phyloP scores from a whole-genome alignment of 2,888 invertebrate genomes.

The Ormyrus thymus region DNA sequence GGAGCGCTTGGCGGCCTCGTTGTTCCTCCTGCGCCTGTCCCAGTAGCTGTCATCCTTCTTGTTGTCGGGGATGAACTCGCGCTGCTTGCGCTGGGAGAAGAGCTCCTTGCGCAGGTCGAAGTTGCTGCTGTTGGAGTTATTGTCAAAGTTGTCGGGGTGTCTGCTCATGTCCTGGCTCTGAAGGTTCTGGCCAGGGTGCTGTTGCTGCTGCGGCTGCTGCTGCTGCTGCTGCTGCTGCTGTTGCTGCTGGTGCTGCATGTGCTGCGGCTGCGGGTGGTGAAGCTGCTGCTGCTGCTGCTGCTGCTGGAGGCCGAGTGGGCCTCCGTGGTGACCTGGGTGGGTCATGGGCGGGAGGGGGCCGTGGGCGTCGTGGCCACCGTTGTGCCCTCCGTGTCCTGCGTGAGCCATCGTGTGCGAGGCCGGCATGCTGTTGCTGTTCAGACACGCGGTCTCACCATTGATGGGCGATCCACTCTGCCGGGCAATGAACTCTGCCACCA shows the following conservation, averaged over 20 bases:
- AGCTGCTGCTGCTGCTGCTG: slow-evolving; percentile 61
- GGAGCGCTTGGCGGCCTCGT: slow-evolving; percentile 97
- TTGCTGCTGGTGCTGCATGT: slow-evolving; percentile 59
- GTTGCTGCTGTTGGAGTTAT: slow-evolving; percentile 58
- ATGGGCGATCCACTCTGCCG: slow-evolving; percentile 83
- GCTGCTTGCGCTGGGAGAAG: slow-evolving; percentile 92
- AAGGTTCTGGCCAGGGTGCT: slow-evolving; percentile 65
- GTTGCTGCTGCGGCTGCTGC: slow-evolving; percentile 66
- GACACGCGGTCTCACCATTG: slow-evolving; percentile 81
- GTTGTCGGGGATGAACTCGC: slow-evolving; percentile 97
- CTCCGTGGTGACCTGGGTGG: slow-evolving; percentile 67
- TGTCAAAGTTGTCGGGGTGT: slow-evolving; percentile 56
- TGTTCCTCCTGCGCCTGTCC: slow-evolving; percentile 96
- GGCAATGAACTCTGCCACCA: slow-evolving; percentile 91
- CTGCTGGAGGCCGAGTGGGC: slow-evolving; percentile 63
- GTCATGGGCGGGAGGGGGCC: slow-evolving; percentile 70
- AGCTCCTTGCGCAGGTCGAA: slow-evolving; percentile 83
- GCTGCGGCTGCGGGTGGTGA: slow-evolving; percentile 59
- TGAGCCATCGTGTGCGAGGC: slow-evolving; percentile 73
- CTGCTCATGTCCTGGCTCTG: slow-evolving; percentile 73
- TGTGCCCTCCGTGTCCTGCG: slow-evolving; percentile 65
- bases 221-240: slow-evolving; percentile 62
- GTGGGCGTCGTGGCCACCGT: slow-evolving; percentile 66
- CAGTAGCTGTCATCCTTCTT: slow-evolving; percentile 98
- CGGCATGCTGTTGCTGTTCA: slow-evolving; percentile 76